phyloP scores from a whole-genome alignment of 2,797 vertebrate genomes.

The Dermochelys coriacea region DNA sequence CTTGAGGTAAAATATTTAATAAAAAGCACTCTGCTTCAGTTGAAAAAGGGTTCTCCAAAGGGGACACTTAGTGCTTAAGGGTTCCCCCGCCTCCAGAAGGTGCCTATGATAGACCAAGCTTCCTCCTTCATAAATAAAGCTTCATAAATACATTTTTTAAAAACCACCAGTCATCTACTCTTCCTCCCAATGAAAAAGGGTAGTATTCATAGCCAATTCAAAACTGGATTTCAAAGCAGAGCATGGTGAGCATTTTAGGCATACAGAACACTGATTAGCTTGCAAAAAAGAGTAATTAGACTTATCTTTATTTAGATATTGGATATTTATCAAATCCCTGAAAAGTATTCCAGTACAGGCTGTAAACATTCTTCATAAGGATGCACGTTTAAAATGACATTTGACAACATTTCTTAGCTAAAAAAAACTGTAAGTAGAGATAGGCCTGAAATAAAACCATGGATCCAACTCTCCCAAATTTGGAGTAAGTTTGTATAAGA shows the following conservation, averaged over 20 bases:
- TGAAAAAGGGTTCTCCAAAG: not conserved
- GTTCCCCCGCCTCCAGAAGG: not conserved
- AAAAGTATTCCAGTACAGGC: not conserved
- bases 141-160: not conserved
- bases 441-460: not conserved
- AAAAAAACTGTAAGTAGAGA: not conserved
- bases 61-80: not conserved
- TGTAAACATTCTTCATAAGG: not conserved
- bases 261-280: not conserved
- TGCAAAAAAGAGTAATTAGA: not conserved
- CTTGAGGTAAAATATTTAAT: not conserved
- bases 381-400: not conserved
- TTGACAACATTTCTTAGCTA: not conserved
- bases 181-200: not conserved
- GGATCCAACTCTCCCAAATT: not conserved
- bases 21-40: not conserved
- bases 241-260: not conserved
- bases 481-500: not conserved
- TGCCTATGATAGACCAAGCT: not conserved
- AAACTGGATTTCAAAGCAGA: not conserved
- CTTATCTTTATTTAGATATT: not conserved
- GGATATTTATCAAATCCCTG: slow-evolving; percentile 1
- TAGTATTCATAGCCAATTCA: not conserved
- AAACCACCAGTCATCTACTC: not conserved
- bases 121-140: not conserved